Conservation (phyloP, 2,797 vertebrate species). For the Poecilia velifera region DNA sequence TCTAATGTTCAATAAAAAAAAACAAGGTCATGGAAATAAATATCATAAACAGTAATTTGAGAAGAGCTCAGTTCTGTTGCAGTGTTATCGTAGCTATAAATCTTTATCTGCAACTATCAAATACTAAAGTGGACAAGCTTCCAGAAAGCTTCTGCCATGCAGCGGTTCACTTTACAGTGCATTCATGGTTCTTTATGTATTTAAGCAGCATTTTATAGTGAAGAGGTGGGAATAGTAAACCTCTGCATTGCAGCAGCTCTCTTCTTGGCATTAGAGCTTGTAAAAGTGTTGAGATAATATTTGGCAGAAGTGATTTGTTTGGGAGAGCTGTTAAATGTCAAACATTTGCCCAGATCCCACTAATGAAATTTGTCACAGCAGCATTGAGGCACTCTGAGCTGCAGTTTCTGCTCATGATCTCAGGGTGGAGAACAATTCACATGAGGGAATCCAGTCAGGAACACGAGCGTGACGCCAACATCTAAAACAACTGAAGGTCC, state of each 20-base stretch:
- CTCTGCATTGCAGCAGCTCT: constrained; percentile 10
- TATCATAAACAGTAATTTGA: background rate
- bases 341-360: background rate
- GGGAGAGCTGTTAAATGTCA: background rate
- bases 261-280: constrained; percentile 22
- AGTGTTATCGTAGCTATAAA: background rate
- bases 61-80: background rate
- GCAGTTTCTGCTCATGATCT: background rate
- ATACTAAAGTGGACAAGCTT: background rate
- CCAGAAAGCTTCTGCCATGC: background rate
- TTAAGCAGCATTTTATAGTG: background rate
- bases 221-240: constrained; percentile 28
- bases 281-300: constrained; percentile 57
- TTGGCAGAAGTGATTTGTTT: constrained; percentile 36
- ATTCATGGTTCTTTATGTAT: constrained; percentile 7
- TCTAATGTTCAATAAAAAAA: background rate
- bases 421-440: background rate
- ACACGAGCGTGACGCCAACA: background rate
- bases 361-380: background rate
- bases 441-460: background rate
- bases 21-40: background rate
- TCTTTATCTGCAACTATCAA: background rate
- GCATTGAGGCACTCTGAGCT: background rate
- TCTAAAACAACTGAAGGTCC: background rate
- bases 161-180: background rate